Evolutionary conservation across 2,888 invertebrate genomes (phyloP), one percentile per base, ranked within the genome.

Genomic region (Oegoconia quadripuncta): DNA sequence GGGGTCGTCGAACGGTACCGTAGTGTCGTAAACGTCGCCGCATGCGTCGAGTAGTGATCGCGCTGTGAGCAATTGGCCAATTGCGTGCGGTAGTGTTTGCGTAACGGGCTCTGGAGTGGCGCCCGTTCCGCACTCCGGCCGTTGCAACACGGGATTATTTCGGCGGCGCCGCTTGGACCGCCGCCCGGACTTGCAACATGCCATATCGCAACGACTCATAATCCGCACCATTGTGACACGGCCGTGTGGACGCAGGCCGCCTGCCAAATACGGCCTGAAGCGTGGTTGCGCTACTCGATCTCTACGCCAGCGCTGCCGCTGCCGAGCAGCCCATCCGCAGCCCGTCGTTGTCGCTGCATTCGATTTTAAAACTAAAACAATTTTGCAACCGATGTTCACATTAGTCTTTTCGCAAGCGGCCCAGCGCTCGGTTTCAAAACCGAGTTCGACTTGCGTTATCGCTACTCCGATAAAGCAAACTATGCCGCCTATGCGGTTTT

Each of bases 401-500:
- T 88, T 88, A 83, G 83, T 64, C 78, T 87, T 88, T 88, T 87
- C 88, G 88, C 88, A 88, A 88, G 84, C 82, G 73, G 82, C 86
- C 81, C 83, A 83, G 68, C 76, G 77, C 77, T 74, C 73, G 69
- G 79, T 84, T 86, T 84, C 84, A 82, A 84, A 86, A 86, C 76
- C 59, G 59, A 72, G 79, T 77, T 78, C 78, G 76, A 77, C 82
- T 82, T 80, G 76, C 83, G 81, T 83, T 87, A 87, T 87, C 86
- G 81, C 72, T 55, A 56, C 72, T 74, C 75, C 79, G 86, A 84
- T 86, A 86, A 84, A 84, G 71, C 68, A 61, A 77, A 72, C 81
- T 74, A 73, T 74, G 74, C 69, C 77, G 74, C 70, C 62, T 64
- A 64, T 74, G 74, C 69, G 69, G 74, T 77, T 79, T 76, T 75